Base-by-base conservation (phyloP, 2,888 invertebrate species). In the Sminthurides aquaticus region DNA sequence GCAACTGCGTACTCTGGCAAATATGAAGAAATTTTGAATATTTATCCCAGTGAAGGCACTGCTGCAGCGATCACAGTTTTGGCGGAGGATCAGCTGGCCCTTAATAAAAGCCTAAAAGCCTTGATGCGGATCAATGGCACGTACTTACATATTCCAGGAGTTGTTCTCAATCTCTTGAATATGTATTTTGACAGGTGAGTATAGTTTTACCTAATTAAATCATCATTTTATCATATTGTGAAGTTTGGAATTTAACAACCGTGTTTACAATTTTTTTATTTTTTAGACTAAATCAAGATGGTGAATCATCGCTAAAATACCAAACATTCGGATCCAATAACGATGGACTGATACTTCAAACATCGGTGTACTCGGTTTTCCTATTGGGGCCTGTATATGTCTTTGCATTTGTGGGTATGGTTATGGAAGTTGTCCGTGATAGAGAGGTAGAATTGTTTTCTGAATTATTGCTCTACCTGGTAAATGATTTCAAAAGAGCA, bases 361-460 rank as follows among this genome's bases (percentile, higher is more conserved):
- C 75, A 86, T 88, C 77, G 86, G 88, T 76, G 78, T 86, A 43
- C 87, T 87, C 88, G n/a, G 84, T 88, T 1, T 81, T 89, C 1
- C 85, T 90, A 70, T 84, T 91, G 76, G 91, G 90, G 56, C 87
- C 90, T 85, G 87, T 88, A 66, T 89, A 91, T 75, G 86, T 88
- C 0, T 78, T 89, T 64, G 85, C 90, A 20, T 88, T 90, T 0
- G 86, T 89, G 28, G 87, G 87, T 28, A 80, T 91, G 75, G 89
- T 88, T 0, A 85, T 89, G 3, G 89, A 89, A 73, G 86, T 90
- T 79, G 90, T 91, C 0, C 86, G 88, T 76, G 91, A 91, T 78
- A 82, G 90, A 77, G 89, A 91, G 84, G 90, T 90, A 76, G n/a
- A n/a, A n/a, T n/a, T n/a, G n/a, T n/a, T n/a, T n/a, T n/a, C n/a